Conservation (phyloP, 1,140 invertebrate genomes). For the Drosophila bocki region DNA sequence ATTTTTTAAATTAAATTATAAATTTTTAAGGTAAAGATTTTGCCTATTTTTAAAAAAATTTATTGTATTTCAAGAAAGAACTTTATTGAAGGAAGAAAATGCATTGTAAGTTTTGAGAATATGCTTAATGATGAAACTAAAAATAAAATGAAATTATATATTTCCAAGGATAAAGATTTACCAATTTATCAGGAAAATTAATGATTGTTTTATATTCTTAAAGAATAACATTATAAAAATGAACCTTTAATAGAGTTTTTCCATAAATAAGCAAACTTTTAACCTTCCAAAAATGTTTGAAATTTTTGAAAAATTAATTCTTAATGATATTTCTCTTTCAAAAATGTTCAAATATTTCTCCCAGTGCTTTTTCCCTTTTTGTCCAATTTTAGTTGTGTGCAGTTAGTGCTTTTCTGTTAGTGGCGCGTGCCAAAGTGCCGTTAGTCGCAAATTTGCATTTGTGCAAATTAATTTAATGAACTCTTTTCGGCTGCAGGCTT, state of each 20-base stretch:
- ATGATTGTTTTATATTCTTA: background rate
- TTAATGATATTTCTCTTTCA: background rate
- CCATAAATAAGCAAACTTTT: background rate
- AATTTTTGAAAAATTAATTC: too few relatives aligned
- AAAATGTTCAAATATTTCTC: background rate
- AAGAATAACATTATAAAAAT: background rate
- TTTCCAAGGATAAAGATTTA: background rate
- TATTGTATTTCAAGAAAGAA: too few relatives aligned
- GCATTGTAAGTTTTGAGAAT: too few relatives aligned
- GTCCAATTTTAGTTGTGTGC: conserved; percentile 24
- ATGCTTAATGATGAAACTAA: too few relatives aligned
- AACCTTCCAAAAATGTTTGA: too few relatives aligned
- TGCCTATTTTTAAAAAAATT: too few relatives aligned
- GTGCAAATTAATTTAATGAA: conserved; percentile 83
- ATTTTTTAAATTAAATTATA: background rate
- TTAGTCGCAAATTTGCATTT: conserved; percentile 78
- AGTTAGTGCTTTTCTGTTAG: conserved; percentile 39
- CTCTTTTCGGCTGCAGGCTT: conserved; percentile 66
- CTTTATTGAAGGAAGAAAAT: too few relatives aligned
- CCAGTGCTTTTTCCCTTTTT: conserved; percentile 8
- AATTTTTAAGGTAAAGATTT: background rate
- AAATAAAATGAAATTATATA: background rate
- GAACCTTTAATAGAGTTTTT: background rate
- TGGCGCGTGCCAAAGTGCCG: conserved; percentile 79
- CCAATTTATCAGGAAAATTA: too few relatives aligned